These are phyloP conservation scores for Lepidonotus clava DNA, from an alignment of 2,888 invertebrate genomes.

Conservation along the genomic window DNA sequence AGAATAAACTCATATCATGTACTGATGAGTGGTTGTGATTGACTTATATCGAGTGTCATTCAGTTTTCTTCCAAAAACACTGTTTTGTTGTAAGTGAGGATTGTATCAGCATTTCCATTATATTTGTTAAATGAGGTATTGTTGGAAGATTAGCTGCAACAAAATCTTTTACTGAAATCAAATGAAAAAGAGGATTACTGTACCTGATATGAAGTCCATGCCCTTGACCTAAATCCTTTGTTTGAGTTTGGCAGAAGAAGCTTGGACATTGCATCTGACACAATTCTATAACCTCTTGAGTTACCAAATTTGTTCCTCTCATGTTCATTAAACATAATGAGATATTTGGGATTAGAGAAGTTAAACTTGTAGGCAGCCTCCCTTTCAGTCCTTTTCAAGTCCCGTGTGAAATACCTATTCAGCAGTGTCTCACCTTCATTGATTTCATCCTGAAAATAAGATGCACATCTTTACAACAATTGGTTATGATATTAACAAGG, in stretches of 20 bases:
- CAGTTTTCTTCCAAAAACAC: too few relatives aligned
- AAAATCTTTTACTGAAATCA: too few relatives aligned
- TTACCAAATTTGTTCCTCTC: constrained; percentile 66
- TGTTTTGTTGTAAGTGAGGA: too few relatives aligned
- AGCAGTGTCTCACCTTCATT: background rate
- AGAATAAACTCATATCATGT: too few relatives aligned
- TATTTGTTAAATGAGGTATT: too few relatives aligned
- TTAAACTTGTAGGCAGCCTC: constrained; percentile 70
- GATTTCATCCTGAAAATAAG: background rate
- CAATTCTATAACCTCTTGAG: constrained; percentile 69
- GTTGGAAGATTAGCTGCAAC: too few relatives aligned
- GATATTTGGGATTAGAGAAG: constrained; percentile 73
- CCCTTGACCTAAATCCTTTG: constrained; percentile 71
- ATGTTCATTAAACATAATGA: constrained; percentile 68
- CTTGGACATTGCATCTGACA: constrained; percentile 70
- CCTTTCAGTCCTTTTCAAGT: constrained; percentile 68
- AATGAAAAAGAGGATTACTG: too few relatives aligned
- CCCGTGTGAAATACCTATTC: constrained; percentile 60
- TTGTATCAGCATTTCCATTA: too few relatives aligned
- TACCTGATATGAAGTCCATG: constrained; percentile 68
- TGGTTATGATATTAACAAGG: too few relatives aligned
- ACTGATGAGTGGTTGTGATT: too few relatives aligned
- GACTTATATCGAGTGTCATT: too few relatives aligned
- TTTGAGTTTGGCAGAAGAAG: constrained; percentile 68
- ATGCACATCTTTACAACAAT: too few relatives aligned